Evolutionary conservation across 2,888 invertebrate genomes (phyloP).

Genomic region (Tipula confusa): DNA sequence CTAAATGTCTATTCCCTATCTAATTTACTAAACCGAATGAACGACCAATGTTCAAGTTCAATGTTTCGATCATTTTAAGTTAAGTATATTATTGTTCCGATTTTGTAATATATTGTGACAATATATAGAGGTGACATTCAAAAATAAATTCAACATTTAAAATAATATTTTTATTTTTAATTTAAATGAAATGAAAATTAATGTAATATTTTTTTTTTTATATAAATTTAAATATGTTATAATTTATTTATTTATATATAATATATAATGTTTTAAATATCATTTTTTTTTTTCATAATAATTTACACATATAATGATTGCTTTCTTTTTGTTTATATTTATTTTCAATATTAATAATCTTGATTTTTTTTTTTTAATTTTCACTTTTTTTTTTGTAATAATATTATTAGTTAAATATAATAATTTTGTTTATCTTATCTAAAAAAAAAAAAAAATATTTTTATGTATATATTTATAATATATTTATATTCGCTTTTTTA

Average conservation of each 20-base stretch:
- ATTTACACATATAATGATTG: slow-evolving; percentile 29
- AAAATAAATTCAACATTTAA: neutral
- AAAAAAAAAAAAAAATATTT: slow-evolving; percentile 27
- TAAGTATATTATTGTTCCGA: neutral
- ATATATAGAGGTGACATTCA: neutral
- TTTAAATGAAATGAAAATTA: neutral
- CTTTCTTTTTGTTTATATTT: slow-evolving; percentile 27
- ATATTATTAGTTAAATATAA: slow-evolving; percentile 15
- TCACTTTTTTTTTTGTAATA: neutral
- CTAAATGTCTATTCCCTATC: slow-evolving; percentile 25
- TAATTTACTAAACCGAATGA: slow-evolving; percentile 9
- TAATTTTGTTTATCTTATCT: slow-evolving; percentile 21
- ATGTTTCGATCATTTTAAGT: neutral
- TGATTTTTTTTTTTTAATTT: neutral
- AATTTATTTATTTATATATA: slow-evolving; percentile 15
- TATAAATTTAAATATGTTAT: neutral
- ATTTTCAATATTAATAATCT: slow-evolving; percentile 14
- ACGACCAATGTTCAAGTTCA: neutral
- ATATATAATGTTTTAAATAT: slow-evolving; percentile 26
- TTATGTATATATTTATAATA: slow-evolving; percentile 10
- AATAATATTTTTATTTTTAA: neutral
- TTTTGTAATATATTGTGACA: neutral
- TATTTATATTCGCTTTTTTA: neutral
- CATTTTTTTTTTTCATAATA: slow-evolving; percentile 1
- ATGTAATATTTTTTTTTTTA: neutral